Evolutionary conservation across 1,140 invertebrate species (phyloP), one percentile per base, ranked within the genome.

Genomic region (Oppia nitens): DNA sequence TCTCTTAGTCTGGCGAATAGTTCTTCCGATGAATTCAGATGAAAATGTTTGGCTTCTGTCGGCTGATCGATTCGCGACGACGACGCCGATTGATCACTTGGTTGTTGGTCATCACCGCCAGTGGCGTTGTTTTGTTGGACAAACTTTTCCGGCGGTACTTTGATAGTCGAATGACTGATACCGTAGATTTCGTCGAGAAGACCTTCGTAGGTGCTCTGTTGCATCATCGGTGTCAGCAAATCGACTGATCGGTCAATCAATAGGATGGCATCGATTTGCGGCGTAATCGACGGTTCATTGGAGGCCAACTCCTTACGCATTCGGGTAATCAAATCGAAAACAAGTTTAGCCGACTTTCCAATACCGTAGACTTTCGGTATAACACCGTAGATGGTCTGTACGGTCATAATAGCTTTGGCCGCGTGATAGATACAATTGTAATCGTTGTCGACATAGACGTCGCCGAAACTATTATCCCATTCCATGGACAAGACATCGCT

Each of bases 181-280:
- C 79, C 79, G 74, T 83, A 91, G 63, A 87, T 79, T 75, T 90
- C 86, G 75, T 95, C 95, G 64, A 98, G 90, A 12, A 98, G 74
- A 20, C 93, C 95, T 74, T 98, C 93, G 69, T 98, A 98, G 0
- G 93, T 98, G 20, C 97, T 77, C 67, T 98, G 95, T 0, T 89
- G 95, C 1, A 88, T 81, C 61, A 98, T 73, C 2, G 92, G 87
- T 29, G 88, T 88, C 4, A 98, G 77, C 53, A 95, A 79, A 76
- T 99, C 95, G 17, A 96, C 79, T 53, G 81, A 81, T 29, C 94
- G 75, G 74, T 96, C 92, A 1, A 96, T 70, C 17, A 96, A 68
- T 21, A 98, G 74, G 9, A 98, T 75, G 70, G 87, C 85, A 69
- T 96, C 89, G 26, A 96, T 92, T 64, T 80, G 76, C 12, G 79